Conservation (phyloP, 2,797 vertebrate species). For the Sylvia borin region DNA sequence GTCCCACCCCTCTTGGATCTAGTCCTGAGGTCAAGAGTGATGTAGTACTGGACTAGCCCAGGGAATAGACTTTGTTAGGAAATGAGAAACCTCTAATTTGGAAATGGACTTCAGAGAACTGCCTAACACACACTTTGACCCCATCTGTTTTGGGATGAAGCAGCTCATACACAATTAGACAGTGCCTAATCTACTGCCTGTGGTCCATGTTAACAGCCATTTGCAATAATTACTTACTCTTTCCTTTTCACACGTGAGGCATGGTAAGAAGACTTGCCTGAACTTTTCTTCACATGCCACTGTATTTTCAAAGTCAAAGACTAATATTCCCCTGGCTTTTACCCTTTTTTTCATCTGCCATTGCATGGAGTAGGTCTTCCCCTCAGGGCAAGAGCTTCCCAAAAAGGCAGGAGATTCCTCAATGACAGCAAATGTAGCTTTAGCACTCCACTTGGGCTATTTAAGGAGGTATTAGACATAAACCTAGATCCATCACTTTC, state of each 20-base stretch:
- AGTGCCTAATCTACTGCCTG: not conserved
- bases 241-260: not conserved
- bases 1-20: not conserved
- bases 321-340: not conserved
- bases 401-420: not conserved
- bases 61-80: not conserved
- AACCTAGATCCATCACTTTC: not conserved
- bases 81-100: not conserved
- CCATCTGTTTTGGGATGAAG: not conserved
- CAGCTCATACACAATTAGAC: not conserved
- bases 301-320: not conserved
- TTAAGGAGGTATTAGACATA: not conserved
- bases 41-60: not conserved
- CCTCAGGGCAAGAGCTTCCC: not conserved
- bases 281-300: not conserved
- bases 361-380: not conserved
- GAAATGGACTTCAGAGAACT: not conserved
- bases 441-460: not conserved
- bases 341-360: not conserved
- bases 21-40: not conserved
- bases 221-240: not conserved
- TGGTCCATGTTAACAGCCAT: not conserved
- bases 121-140: not conserved
- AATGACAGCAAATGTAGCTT: not conserved
- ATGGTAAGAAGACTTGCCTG: not conserved